These are phyloP conservation scores for Pinna nobilis DNA, from an alignment of 1,140 invertebrate genomes.

Conservation along the genomic window DNA sequence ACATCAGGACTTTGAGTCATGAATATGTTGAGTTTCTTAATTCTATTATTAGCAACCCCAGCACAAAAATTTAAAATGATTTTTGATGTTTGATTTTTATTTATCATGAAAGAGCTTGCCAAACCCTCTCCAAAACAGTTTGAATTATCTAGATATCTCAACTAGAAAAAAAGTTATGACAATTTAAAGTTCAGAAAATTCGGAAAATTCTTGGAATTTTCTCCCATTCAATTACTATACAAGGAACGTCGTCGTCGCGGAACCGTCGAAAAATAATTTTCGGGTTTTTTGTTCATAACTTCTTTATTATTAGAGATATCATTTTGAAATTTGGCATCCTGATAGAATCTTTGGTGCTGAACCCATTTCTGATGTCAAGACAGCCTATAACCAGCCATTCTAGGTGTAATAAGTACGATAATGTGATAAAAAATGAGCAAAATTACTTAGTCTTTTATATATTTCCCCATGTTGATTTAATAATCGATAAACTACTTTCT, in stretches of 20 bases:
- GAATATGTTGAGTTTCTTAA: too few relatives aligned
- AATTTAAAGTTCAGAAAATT: background rate
- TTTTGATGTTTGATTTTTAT: too few relatives aligned
- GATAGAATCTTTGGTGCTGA: background rate
- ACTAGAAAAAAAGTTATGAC: background rate
- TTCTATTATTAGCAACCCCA: too few relatives aligned
- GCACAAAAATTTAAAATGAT: too few relatives aligned
- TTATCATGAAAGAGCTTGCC: too few relatives aligned
- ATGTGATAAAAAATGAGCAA: background rate
- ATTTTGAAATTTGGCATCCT: background rate
- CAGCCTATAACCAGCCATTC: background rate
- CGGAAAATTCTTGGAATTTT: background rate
- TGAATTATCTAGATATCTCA: background rate
- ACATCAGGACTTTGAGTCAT: too few relatives aligned
- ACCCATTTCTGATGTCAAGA: background rate
- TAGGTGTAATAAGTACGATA: background rate
- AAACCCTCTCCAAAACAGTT: too few relatives aligned
- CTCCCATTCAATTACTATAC: background rate
- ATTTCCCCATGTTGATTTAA: too few relatives aligned
- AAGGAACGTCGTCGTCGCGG: background rate
- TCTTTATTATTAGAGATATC: too few relatives aligned
- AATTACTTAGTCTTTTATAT: background rate
- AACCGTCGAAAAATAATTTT: background rate
- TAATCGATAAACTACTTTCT: too few relatives aligned
- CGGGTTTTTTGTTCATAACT: too few relatives aligned